A percentile compares a stretch with the other conserved stretches of the same genome.
Evolutionary conservation across 2,888 invertebrate species (phyloP).

Genomic region (Sturmia bella): DNA sequence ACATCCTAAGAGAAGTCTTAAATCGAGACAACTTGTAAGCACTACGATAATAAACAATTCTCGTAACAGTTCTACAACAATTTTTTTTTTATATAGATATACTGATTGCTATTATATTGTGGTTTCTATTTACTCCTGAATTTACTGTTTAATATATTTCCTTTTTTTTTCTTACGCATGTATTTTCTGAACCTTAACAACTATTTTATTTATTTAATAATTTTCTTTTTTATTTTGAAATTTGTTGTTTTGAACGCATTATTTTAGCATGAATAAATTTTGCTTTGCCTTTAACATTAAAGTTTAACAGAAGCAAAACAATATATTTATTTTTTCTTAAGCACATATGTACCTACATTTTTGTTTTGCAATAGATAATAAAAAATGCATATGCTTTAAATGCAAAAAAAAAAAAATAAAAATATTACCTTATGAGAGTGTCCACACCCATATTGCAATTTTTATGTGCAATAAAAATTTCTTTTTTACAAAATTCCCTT

Average conservation of each 20-base stretch:
- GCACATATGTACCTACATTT: background rate
- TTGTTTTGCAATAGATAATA: conserved; percentile 16
- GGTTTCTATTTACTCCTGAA: no score
- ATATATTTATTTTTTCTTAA: background rate
- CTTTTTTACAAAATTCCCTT: conserved; percentile 7
- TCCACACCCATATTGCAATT: conserved; percentile 50
- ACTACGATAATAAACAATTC: no score
- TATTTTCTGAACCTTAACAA: no score
- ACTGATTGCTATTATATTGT: no score
- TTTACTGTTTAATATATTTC: no score
- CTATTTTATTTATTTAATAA: no score
- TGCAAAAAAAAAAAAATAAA: conserved; percentile 16
- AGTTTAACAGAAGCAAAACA: background rate
- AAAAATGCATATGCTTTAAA: conserved; percentile 15
- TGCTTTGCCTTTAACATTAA: conserved; percentile 3
- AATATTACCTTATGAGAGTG: conserved; percentile 19
- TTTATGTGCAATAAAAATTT: background rate
- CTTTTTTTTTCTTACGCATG: no score
- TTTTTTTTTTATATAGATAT: no score
- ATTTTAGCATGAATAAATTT: conserved; percentile 34
- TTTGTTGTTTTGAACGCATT: conserved; percentile 6
- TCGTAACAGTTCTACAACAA: no score
- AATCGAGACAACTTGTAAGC: no score
- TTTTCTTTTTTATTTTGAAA: background rate
- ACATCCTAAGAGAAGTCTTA: no score